These are phyloP conservation scores for Meliscaeva auricollis DNA, from an alignment of 2,888 invertebrate genomes.

Conservation along the genomic window DNA sequence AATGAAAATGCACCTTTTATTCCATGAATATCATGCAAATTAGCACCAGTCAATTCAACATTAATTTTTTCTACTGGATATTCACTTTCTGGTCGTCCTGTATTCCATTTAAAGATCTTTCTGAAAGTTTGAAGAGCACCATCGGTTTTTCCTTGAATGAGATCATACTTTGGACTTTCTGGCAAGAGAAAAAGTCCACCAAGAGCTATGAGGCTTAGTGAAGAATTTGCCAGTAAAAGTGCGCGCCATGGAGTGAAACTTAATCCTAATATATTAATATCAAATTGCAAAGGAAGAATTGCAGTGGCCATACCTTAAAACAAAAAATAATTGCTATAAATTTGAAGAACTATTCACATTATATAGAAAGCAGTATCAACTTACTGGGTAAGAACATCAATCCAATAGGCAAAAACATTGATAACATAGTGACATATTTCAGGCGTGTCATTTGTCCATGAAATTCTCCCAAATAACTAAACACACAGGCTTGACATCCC, in stretches of 20 bases:
- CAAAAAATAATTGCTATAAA: slow-evolving; percentile 33
- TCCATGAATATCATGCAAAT: slow-evolving; percentile 79
- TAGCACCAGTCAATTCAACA: slow-evolving; percentile 79
- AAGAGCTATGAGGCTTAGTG: slow-evolving; percentile 88
- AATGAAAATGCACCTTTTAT: slow-evolving; percentile 79
- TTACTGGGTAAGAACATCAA: slow-evolving; percentile 86
- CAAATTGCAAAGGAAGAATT: slow-evolving; percentile 87
- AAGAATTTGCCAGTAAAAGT: slow-evolving; percentile 87
- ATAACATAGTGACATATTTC: slow-evolving; percentile 86
- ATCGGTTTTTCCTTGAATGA: slow-evolving; percentile 86
- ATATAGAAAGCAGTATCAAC: slow-evolving; percentile 7
- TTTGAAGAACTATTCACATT: not conserved
- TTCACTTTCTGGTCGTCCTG: slow-evolving; percentile 82
- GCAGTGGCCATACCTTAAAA: slow-evolving; percentile 88
- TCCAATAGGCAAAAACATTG: slow-evolving; percentile 86
- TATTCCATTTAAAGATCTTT: slow-evolving; percentile 86
- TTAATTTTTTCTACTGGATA: slow-evolving; percentile 84
- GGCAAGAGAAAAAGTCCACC: slow-evolving; percentile 87
- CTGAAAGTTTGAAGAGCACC: slow-evolving; percentile 87
- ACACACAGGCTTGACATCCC: slow-evolving; percentile 85
- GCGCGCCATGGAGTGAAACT: slow-evolving; percentile 90
- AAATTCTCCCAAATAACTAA: slow-evolving; percentile 87
- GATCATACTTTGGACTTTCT: slow-evolving; percentile 92
- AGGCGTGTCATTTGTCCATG: slow-evolving; percentile 85
- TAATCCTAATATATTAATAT: slow-evolving; percentile 85